phyloP scores from a whole-genome alignment of 2,888 invertebrate species.

The Tupiocoris notatus region DNA sequence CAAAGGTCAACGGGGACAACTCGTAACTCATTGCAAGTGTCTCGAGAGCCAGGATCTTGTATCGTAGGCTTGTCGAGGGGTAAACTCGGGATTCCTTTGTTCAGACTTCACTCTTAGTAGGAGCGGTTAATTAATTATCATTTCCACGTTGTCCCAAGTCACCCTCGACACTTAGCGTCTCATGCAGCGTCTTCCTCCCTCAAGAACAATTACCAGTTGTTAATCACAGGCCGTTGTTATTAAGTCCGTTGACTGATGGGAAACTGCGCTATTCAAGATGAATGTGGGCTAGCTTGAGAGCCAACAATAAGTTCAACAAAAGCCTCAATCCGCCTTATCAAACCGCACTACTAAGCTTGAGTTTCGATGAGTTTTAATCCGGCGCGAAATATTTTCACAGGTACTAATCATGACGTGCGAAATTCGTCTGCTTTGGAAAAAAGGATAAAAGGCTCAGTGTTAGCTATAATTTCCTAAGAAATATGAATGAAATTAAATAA shows the following conservation, averaged over 20 bases:
- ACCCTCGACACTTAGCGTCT: not conserved
- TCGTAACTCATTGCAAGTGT: not conserved
- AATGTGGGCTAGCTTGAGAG: no score
- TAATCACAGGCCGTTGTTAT: not conserved
- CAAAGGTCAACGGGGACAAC: not conserved
- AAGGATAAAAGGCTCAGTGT: no score
- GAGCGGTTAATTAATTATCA: not conserved
- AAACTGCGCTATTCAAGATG: no score
- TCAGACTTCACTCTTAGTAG: not conserved
- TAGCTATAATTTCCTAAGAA: no score
- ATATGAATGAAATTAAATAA: no score
- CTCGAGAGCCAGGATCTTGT: not conserved
- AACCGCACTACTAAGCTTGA: no score
- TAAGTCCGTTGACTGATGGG: not conserved
- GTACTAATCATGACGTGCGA: no score
- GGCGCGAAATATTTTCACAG: no score
- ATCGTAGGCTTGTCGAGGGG: not conserved
- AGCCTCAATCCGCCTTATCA: no score
- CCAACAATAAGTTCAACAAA: no score
- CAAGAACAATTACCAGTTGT: not conserved
- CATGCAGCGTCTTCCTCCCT: not conserved
- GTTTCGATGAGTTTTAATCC: no score
- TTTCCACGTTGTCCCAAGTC: not conserved
- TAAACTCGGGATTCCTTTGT: not conserved
- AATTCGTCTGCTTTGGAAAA: no score